Percentiles rank a stretch among this genome's conserved stretches.
phyloP scores from a whole-genome alignment of 2,113 vertebrate genomes.

The Thamnaconus septentrionalis region DNA sequence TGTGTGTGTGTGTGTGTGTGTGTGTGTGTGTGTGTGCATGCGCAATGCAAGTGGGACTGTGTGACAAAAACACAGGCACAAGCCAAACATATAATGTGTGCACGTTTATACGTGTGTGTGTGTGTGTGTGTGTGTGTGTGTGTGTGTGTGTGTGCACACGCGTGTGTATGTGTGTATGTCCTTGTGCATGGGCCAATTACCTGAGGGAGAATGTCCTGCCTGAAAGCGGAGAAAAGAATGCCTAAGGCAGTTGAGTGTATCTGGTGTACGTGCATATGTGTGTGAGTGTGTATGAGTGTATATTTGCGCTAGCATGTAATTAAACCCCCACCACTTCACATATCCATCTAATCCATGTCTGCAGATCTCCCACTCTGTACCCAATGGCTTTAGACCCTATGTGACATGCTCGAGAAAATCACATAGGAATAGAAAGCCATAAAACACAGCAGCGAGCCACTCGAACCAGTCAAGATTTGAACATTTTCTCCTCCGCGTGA shows the following conservation, averaged over 20 bases:
- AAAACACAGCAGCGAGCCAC: slow-evolving; percentile 90
- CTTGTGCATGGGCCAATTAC: slow-evolving; percentile 59
- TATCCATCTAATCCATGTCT: slow-evolving; percentile 46
- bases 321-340: slow-evolving; percentile 36
- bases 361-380: slow-evolving; percentile 85
- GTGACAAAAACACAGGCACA: neutral
- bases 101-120: slow-evolving; percentile 1
- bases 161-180: slow-evolving; percentile 6
- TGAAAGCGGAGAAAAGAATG: slow-evolving; percentile 49
- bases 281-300: slow-evolving; percentile 20
- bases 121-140: slow-evolving; percentile 2
- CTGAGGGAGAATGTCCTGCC: slow-evolving; percentile 58
- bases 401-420: slow-evolving; percentile 92
- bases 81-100: neutral
- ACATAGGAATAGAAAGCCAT: slow-evolving; percentile 99
- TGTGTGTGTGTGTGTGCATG: neutral
- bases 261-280: too few relatives aligned
- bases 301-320: slow-evolving; percentile 20
- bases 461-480: slow-evolving; percentile 17
- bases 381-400: slow-evolving; percentile 99
- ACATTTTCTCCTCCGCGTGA: slow-evolving; percentile 32
- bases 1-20: neutral
- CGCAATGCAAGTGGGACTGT: neutral
- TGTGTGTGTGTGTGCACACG: neutral
- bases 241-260: slow-evolving; percentile 39